Evolutionary conservation across 1,140 invertebrate species (phyloP).

Genomic region (Zaprionus africanus): DNA sequence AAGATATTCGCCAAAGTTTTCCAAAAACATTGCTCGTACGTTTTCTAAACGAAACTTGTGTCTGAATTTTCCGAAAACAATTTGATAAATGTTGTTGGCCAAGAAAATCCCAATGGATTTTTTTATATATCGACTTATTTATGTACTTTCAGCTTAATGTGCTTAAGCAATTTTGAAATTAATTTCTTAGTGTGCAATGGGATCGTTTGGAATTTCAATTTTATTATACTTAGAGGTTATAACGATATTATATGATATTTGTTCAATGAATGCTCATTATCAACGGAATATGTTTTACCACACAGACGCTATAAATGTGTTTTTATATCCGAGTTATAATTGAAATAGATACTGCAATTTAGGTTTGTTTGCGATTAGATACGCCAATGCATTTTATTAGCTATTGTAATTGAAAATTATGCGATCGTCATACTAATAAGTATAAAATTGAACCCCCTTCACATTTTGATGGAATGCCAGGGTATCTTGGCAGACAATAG

Average conservation of each 20-base stretch:
- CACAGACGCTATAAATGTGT: neutral
- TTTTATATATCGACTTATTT: neutral
- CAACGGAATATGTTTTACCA: neutral
- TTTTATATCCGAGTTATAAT: neutral
- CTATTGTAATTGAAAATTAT: neutral
- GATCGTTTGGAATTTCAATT: neutral
- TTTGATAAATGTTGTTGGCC: neutral
- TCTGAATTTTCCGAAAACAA: neutral
- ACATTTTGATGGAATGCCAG: conserved; percentile 14
- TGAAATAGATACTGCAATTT: conserved; percentile 2
- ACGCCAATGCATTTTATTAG: neutral
- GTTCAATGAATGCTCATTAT: neutral
- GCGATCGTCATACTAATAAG: neutral
- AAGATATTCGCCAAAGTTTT: conserved; percentile 15
- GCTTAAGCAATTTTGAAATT: neutral
- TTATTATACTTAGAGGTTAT: neutral
- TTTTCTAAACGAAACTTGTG: neutral
- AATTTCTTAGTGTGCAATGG: no score
- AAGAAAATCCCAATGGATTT: neutral
- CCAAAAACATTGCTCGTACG: conserved; percentile 15
- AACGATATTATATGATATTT: neutral
- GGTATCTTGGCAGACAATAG: conserved; percentile 32
- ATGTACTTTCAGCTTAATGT: neutral
- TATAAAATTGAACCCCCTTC: neutral
- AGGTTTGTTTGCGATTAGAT: conserved; percentile 3